Base-by-base conservation (phyloP, 2,797 vertebrate genomes). In the Esox masquinongy region DNA sequence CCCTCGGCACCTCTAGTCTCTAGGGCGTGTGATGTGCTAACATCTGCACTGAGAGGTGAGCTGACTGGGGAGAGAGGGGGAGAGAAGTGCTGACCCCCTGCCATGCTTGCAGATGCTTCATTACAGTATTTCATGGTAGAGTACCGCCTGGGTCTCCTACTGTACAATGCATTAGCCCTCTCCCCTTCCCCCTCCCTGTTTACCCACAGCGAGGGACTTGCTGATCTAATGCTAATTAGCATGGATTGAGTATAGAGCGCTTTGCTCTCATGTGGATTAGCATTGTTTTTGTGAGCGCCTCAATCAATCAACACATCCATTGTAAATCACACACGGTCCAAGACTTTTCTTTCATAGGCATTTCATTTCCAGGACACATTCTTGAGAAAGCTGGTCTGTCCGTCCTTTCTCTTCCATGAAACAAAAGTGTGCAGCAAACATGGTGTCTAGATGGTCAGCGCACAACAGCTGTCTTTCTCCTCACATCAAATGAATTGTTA, bases 81-180 rank as follows among this genome's bases (percentile, higher is more conserved):
- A 0, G 68, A 77, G 71, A 79, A 19, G 49, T 29, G 16, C 14
- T 85, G 82, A 86, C 77, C 5, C n/a, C 24, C 76, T 85, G 91
- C 91, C 89, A 85, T 71, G 5, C 15, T 7, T 83, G 80, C 91
- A 94, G 90, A 93, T 93, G 91, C 77, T 86, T 67, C 71, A 77
- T 74, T 74, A 74, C 49, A 70, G 70, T 64, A 14, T 49, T 76
- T 77, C 68, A n/a, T 72, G 77, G 72, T 81, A 77, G 49, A 68
- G 71, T 74, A 59, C 77, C 88, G 88, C 81, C 84, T 87, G 79
- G 49, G 43, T 72, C 77, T 70, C 74, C 82, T 76, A 47, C 29
- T 19, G 16, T 39, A 36, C 56, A 16, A 74, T 11, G 79, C 82
- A 67, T 67, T 72, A 22, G 61, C 79, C 82, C 74, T 22, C 59